Conservation (phyloP, 2,888 invertebrate genomes). For the Diarsia brunnea region DNA sequence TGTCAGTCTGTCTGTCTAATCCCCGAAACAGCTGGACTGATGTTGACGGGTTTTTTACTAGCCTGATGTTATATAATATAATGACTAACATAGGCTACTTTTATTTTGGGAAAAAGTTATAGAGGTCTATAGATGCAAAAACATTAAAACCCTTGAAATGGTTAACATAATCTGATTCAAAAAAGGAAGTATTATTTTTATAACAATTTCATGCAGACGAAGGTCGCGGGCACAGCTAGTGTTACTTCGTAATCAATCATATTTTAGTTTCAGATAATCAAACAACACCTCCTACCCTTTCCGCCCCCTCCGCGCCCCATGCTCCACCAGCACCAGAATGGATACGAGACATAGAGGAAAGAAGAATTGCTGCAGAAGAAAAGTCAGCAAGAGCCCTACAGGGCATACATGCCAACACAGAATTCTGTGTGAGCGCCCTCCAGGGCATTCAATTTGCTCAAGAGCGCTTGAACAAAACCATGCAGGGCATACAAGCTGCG, state of each 20-base stretch:
- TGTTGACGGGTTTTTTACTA: too few relatives aligned
- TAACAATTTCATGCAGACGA: too few relatives aligned
- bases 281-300: background rate
- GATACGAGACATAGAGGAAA: slow-evolving; percentile 26
- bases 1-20: too few relatives aligned
- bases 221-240: background rate
- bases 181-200: too few relatives aligned
- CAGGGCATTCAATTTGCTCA: slow-evolving; percentile 34
- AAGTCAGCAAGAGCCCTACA: slow-evolving; percentile 35
- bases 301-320: background rate
- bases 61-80: too few relatives aligned
- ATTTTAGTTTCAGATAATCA: slow-evolving; percentile 16
- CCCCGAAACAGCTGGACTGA: too few relatives aligned
- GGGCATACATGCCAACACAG: slow-evolving; percentile 36
- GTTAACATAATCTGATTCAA: too few relatives aligned
- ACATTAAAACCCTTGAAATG: too few relatives aligned
- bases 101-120: too few relatives aligned
- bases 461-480: slow-evolving; percentile 30
- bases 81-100: too few relatives aligned
- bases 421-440: slow-evolving; percentile 35
- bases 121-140: too few relatives aligned
- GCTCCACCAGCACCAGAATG: slow-evolving; percentile 14
- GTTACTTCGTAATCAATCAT: background rate
- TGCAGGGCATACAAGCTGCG: slow-evolving; percentile 30
- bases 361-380: slow-evolving; percentile 28